Base-by-base conservation (phyloP, 1,140 invertebrate genomes). In the Drosophila seguyi region DNA sequence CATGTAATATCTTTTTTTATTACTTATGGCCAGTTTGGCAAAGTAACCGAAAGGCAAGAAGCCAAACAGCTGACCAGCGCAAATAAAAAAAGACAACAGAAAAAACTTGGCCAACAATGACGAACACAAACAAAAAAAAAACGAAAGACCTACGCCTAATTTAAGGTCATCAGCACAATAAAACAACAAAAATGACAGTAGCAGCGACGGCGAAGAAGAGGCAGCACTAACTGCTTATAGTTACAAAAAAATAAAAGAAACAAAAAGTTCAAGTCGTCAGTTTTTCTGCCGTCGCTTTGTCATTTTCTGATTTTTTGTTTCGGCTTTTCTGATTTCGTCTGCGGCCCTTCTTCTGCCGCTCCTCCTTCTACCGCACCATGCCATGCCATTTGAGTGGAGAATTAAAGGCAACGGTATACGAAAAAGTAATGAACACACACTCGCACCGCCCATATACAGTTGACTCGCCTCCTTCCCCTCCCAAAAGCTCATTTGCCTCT, bases 101-200 rank as follows among this genome's bases (percentile, higher is more conserved):
- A 81, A 71, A 80, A 78, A 73, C 59, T 69, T 87, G 75, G 83
- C 73, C 81, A 85, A 65, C 57, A 81, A 57, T 59, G 60, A 76
- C 68, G 63, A 68, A 82, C 73, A 63, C 55, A 63, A 58, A 66
- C 18, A 34, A 16, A 55, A 58, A 61, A 66, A 67, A 81, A 77
- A 73, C 29, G 69, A 63, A 81, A 87, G 83, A 87, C 83, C 84
- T 90, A 90, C 85, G 85, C 85, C 85, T 85, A 90, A 88, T 88
- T 88, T 88, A 90, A 88, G 85, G 85, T 88, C 85, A 90, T 81
- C 85, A 88, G 81, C 85, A 88, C 81, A 88, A 90, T 88, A 88
- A 90, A 87, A 83, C 63, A 75, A 88, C 66, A 79, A 67, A 73
- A 74, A 72, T 72, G 56, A 56, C 74, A 56, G 31, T 56, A 45